phyloP scores from a whole-genome alignment of 1,140 invertebrate species.

The Drosophila fuyamai region DNA sequence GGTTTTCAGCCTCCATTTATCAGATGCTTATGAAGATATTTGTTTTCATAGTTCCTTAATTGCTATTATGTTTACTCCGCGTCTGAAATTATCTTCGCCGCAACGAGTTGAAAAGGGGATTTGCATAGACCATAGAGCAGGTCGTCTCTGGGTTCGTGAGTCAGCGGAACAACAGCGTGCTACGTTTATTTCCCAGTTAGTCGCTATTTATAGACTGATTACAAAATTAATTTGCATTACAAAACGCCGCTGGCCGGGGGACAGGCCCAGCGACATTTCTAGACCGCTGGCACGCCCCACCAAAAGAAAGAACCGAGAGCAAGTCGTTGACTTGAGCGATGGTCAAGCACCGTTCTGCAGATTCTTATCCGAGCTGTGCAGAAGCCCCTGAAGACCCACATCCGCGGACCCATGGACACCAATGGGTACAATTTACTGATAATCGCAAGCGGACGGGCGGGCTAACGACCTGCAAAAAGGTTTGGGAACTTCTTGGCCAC shows the following conservation, averaged over 20 bases:
- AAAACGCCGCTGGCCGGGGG: constrained; percentile 42
- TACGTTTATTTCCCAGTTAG: constrained; percentile 47
- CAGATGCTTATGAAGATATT: constrained; percentile 68
- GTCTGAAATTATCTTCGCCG: constrained; percentile 49
- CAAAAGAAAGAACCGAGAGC: constrained; percentile 14
- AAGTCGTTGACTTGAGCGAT: constrained; percentile 75
- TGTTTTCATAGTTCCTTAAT: constrained; percentile 69
- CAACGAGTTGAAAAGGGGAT: constrained; percentile 54
- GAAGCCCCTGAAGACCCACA: constrained; percentile 8
- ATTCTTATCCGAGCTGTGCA: constrained; percentile 39
- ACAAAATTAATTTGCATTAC: constrained; percentile 75
- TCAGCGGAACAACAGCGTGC: constrained; percentile 43
- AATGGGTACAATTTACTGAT: constrained; percentile 47
- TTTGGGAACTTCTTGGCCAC: constrained; percentile 30
- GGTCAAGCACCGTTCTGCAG: constrained; percentile 38
- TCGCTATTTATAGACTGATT: constrained; percentile 70
- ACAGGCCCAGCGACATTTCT: constrained; percentile 60
- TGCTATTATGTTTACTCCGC: constrained; percentile 71
- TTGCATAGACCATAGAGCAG: constrained; percentile 55
- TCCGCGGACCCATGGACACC: constrained; percentile 12
- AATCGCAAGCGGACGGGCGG: constrained; percentile 46
- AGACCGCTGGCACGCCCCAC: constrained; percentile 59
- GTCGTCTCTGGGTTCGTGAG: constrained; percentile 40
- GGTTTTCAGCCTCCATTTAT: constrained; percentile 69
- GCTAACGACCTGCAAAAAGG: constrained; percentile 68